Base-by-base conservation (phyloP, 2,888 invertebrate genomes). In the Hydriomena furcata region DNA sequence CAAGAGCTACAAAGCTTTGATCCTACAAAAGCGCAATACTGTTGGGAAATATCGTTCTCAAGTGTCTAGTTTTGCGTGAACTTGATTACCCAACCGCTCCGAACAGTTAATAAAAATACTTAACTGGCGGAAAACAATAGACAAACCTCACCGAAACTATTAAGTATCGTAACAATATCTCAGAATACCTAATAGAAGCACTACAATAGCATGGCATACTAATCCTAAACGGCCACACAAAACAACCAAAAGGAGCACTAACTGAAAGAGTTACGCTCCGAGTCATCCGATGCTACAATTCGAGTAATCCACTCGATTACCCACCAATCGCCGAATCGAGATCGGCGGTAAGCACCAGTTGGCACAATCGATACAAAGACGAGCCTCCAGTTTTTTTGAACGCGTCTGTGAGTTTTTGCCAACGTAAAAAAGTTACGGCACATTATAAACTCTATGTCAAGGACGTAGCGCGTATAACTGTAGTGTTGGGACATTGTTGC, bases 301-400 rank as follows among this genome's bases (percentile, higher is more conserved):
- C 71, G 70, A 80, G 71, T 79, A 79, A 79, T 77, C 73, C 65
- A 78, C 74, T 84, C 79, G 79, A 85, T 84, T 76, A 66, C 76
- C 61, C 58, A 61, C 74, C 76, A 70, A 84, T 84, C 76, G 73
- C 73, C 72, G 74, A 82, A 84, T 86, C 77, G 76, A 81, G 86
- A 86, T 82, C 80, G 75, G 89, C 60, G 90, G 78, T 76, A 82
- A 87, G 89, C 88, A 87, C 90, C 73, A 82, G 83, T 81, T 88
- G 90, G 89, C 78, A 90, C 90, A 89, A 89, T 90, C 90, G 79
- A 89, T 89, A 86, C 61, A 51, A 68, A 79, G 77, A 80, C 78
- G 73, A 76, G 67, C 67, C 73, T 73, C 78, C 75, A 71, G 71
- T 76, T 84, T 86, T 87, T 84, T 76, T 76, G 70, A 66, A 66